These are phyloP conservation scores for Spilogale gracilis DNA, from an alignment of 2,113 vertebrate species.

Conservation along the genomic window DNA sequence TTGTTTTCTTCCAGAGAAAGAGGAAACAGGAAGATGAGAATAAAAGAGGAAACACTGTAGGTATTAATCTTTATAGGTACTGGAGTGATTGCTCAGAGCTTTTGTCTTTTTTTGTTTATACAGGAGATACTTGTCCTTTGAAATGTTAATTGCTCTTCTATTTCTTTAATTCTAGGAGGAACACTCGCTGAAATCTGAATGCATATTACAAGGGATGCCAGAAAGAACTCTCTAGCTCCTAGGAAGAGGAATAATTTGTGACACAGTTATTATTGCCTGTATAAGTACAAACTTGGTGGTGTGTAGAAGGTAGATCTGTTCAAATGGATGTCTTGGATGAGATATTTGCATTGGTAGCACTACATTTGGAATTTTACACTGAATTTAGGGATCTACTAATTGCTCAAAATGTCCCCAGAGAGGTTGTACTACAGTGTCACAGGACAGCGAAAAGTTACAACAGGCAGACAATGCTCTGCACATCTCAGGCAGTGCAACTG, in stretches of 20 bases:
- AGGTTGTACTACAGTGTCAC: background rate
- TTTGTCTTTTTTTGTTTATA: background rate
- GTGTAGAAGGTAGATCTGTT: background rate
- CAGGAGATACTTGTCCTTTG: background rate
- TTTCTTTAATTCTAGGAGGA: constrained; percentile 45
- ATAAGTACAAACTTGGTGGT: background rate
- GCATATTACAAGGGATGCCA: background rate
- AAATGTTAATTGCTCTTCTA: constrained; percentile 66
- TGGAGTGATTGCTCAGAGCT: background rate
- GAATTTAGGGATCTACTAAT: background rate
- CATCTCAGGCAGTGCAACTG: background rate
- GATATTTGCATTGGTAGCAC: background rate
- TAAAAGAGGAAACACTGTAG: background rate
- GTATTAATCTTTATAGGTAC: background rate
- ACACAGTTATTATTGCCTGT: background rate
- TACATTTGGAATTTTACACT: background rate
- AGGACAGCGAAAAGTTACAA: background rate
- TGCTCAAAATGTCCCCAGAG: constrained; percentile 20
- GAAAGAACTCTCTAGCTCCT: background rate
- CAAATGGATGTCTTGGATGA: background rate
- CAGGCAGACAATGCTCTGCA: background rate
- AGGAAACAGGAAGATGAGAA: background rate
- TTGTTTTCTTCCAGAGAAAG: background rate
- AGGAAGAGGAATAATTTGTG: background rate
- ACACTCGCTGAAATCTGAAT: constrained; percentile 12